These are phyloP conservation scores for Drosophila punjabiensis DNA, from an alignment of 1,140 invertebrate genomes.

Conservation along the genomic window DNA sequence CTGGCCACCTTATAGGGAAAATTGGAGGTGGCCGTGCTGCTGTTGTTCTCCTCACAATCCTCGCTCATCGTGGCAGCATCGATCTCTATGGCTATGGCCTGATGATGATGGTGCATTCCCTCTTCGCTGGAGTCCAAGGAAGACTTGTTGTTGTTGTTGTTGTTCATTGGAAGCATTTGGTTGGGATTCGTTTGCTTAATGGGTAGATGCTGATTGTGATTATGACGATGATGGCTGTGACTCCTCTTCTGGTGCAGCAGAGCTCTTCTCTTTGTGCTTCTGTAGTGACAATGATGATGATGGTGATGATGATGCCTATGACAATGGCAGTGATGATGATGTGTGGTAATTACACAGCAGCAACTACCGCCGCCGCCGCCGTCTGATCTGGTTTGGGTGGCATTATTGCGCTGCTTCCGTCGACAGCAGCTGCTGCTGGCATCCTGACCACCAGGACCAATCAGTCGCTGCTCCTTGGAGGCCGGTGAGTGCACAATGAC, in stretches of 20 bases:
- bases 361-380: constrained; percentile 38
- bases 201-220: constrained; percentile 23
- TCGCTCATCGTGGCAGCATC: constrained; percentile 76
- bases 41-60: constrained; percentile 67
- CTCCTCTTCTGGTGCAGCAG: constrained; percentile 41
- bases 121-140: constrained; percentile 78
- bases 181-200: constrained; percentile 27
- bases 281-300: constrained; percentile 52
- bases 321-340: constrained; percentile 66
- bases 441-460: constrained; percentile 19
- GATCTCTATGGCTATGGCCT: constrained; percentile 79
- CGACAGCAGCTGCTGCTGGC: constrained; percentile 51
- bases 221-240: constrained; percentile 20
- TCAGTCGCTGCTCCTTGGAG: constrained; percentile 25
- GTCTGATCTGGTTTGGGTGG: constrained; percentile 67
- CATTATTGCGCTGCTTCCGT: constrained; percentile 78
- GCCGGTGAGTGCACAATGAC: constrained; percentile 68
- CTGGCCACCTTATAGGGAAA: constrained; percentile 76
- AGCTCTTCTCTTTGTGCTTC: constrained; percentile 33
- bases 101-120: constrained; percentile 47
- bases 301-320: constrained; percentile 46
- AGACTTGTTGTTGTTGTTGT: constrained; percentile 80
- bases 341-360: constrained; percentile 70
- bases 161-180: constrained; percentile 40
- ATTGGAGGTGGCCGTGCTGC: constrained; percentile 81